Percentiles rank a stretch among this genome's conserved stretches.
Conservation (phyloP, 2,888 invertebrate species). For the Pammene fasciana region DNA sequence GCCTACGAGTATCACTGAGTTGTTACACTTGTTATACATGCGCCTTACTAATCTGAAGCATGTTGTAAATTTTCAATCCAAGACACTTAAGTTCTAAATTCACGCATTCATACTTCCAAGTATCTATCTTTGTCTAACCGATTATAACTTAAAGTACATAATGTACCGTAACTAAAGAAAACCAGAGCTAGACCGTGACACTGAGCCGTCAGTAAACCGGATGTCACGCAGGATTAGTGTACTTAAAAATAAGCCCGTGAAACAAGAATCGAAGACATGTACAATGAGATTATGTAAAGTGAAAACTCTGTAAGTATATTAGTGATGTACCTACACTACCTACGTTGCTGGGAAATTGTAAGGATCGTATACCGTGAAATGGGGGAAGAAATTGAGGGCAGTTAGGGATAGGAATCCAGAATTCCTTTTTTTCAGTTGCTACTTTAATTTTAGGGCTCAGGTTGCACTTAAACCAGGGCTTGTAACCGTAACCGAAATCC, state of each 20-base stretch:
- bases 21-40: too few species aligned
- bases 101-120: too few species aligned
- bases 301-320: conserved; percentile 11
- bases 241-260: conserved; percentile 34
- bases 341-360: neutral
- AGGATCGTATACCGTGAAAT: too few species aligned
- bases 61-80: too few species aligned
- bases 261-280: conserved; percentile 30
- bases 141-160: neutral
- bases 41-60: too few species aligned
- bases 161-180: conserved; percentile 21
- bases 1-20: too few species aligned
- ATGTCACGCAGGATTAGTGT: conserved; percentile 38
- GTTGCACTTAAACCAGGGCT: too few species aligned
- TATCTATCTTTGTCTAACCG: too few species aligned
- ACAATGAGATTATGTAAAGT: conserved; percentile 18
- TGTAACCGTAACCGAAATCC: too few species aligned
- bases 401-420: neutral
- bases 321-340: neutral
- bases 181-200: conserved; percentile 31
- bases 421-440: too few species aligned
- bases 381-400: neutral
- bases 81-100: too few species aligned
- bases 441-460: too few species aligned
- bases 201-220: conserved; percentile 37